Percentiles rank a stretch among this genome's conserved stretches.
These are phyloP conservation scores for Eulithis prunata DNA, from an alignment of 2,888 invertebrate species.

Conservation along the genomic window DNA sequence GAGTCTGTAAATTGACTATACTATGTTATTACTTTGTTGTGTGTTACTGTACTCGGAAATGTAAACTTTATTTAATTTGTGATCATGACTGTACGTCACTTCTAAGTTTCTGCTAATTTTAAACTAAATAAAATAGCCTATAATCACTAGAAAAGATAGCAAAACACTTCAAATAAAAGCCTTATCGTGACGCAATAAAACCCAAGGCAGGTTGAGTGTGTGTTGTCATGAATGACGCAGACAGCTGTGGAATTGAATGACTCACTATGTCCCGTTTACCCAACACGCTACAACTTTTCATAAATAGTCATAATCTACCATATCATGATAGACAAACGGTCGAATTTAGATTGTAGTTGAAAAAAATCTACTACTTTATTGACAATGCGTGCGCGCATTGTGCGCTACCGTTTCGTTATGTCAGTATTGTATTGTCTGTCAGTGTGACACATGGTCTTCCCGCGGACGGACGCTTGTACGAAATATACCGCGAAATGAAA, in stretches of 20 bases:
- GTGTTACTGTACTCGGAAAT: no score
- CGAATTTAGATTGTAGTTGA: conserved; percentile 30
- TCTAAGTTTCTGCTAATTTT: background rate
- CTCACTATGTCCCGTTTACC: conserved; percentile 66
- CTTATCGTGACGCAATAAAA: conserved; percentile 51
- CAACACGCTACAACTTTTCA: conserved; percentile 34
- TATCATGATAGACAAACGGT: conserved; percentile 18
- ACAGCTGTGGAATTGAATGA: conserved; percentile 71
- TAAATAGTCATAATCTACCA: background rate
- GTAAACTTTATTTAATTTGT: no score
- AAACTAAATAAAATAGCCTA: background rate
- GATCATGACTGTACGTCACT: background rate
- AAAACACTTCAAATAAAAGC: conserved; percentile 46
- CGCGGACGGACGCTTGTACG: conserved; percentile 47
- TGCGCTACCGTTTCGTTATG: conserved; percentile 62
- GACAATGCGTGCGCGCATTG: conserved; percentile 75
- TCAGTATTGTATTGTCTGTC: conserved; percentile 48
- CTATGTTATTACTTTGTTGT: no score
- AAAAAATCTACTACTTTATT: conserved; percentile 53
- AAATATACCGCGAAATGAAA: conserved; percentile 32
- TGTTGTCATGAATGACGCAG: conserved; percentile 71
- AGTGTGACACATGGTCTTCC: conserved; percentile 61
- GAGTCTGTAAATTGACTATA: no score
- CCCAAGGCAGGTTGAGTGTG: conserved; percentile 50
- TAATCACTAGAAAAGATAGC: conserved; percentile 10